These are phyloP conservation scores for Eumaeus atala DNA, from an alignment of 1,140 invertebrate genomes.

Conservation along the genomic window DNA sequence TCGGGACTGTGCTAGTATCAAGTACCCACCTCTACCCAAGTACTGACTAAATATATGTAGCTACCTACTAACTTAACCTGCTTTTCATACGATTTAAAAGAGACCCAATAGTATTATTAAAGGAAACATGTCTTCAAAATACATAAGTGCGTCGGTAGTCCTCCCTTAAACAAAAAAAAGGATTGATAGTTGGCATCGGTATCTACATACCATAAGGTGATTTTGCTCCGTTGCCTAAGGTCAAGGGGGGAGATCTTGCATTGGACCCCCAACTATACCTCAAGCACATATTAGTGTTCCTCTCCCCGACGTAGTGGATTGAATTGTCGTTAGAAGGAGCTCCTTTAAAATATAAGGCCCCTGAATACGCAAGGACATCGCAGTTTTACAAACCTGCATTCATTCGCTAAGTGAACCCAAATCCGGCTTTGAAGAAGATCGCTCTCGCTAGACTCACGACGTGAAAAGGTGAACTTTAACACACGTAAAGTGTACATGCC, in stretches of 20 bases:
- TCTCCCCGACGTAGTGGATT: conserved; percentile 18
- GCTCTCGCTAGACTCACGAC: conserved; percentile 41
- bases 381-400: conserved; percentile 38
- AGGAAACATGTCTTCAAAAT: too few species aligned
- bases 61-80: too few species aligned
- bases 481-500: conserved; percentile 24
- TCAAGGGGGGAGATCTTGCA: too few species aligned
- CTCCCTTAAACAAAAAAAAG: neutral
- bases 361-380: conserved; percentile 46
- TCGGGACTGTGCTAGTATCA: too few species aligned
- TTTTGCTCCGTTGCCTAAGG: too few species aligned
- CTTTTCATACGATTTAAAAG: too few species aligned
- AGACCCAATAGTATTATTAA: too few species aligned
- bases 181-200: neutral
- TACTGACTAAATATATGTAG: too few species aligned
- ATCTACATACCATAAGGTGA: too few species aligned
- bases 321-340: conserved; percentile 27
- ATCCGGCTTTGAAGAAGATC: conserved; percentile 37
- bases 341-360: conserved; percentile 51
- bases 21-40: too few species aligned
- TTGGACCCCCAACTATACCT: neutral
- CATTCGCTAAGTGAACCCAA: conserved; percentile 65
- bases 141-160: too few species aligned
- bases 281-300: neutral
- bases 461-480: conserved; percentile 44